phyloP scores from a whole-genome alignment of 2,113 vertebrate genomes.

The Cyprinus carpio region DNA sequence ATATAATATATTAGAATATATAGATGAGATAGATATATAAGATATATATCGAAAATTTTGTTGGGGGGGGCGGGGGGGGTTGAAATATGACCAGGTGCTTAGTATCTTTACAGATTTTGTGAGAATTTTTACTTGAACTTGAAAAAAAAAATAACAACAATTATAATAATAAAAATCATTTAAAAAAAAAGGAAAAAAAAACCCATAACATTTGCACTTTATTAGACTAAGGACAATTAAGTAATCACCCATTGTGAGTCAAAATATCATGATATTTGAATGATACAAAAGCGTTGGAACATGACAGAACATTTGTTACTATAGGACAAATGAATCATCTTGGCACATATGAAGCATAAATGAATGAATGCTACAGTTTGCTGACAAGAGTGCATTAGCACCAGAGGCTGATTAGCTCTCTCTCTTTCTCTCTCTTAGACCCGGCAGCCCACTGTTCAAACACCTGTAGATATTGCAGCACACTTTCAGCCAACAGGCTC shows the following conservation, averaged over 20 bases:
- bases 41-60: too few relatives aligned
- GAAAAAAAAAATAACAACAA: too few relatives aligned
- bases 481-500: constrained; percentile 10
- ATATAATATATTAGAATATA: too few relatives aligned
- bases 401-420: constrained; percentile 1
- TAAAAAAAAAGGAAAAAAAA: too few relatives aligned
- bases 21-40: too few relatives aligned
- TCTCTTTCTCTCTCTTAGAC: background rate
- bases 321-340: constrained; percentile 36
- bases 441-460: constrained; percentile 25
- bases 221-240: background rate
- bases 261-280: background rate
- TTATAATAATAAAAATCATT: too few relatives aligned
- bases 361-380: constrained; percentile 7
- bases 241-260: background rate
- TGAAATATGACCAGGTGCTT: too few relatives aligned
- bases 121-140: too few relatives aligned
- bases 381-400: background rate
- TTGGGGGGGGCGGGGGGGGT: too few relatives aligned
- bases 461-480: background rate
- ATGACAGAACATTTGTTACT: constrained; percentile 12
- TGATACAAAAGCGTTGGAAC: background rate
- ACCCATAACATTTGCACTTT: background rate
- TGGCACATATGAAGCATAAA: constrained; percentile 14
- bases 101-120: too few relatives aligned